A percentile compares a stretch with the other conserved stretches of the same genome.
phyloP scores from a whole-genome alignment of 2,113 vertebrate species.

The Tychaedon coryphoeus region DNA sequence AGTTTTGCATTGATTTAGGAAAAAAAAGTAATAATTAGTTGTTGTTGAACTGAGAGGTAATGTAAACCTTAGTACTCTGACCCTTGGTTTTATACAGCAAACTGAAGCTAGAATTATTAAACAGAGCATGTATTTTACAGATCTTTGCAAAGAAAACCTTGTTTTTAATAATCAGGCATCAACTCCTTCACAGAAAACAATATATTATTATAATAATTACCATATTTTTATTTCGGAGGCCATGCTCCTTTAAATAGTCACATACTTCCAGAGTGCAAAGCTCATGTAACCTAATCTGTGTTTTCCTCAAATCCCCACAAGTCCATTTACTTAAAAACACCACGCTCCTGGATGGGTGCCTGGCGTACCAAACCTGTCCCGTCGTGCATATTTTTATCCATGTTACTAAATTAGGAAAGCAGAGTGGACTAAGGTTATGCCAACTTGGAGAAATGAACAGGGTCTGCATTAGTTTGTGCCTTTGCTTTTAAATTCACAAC shows the following conservation, averaged over 20 bases:
- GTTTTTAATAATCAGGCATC: neutral
- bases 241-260: conserved; percentile 66
- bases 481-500: conserved; percentile 68
- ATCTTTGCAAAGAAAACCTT: neutral
- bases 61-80: neutral
- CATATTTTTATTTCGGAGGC: conserved; percentile 19
- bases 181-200: neutral
- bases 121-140: neutral
- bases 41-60: neutral
- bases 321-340: conserved; percentile 81
- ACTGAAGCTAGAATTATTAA: neutral
- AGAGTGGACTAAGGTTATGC: conserved; percentile 78
- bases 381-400: conserved; percentile 86
- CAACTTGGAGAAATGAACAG: conserved; percentile 74
- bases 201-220: neutral
- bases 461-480: conserved; percentile 71
- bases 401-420: conserved; percentile 97
- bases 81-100: neutral
- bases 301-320: conserved; percentile 80
- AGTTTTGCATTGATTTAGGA: neutral
- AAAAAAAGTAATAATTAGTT: neutral
- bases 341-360: conserved; percentile 81
- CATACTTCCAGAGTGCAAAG: conserved; percentile 47
- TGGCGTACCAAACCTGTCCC: conserved; percentile 88
- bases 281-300: conserved; percentile 69